phyloP scores from a whole-genome alignment of 2,113 vertebrate genomes.

The Nothobranchius furzeri region DNA sequence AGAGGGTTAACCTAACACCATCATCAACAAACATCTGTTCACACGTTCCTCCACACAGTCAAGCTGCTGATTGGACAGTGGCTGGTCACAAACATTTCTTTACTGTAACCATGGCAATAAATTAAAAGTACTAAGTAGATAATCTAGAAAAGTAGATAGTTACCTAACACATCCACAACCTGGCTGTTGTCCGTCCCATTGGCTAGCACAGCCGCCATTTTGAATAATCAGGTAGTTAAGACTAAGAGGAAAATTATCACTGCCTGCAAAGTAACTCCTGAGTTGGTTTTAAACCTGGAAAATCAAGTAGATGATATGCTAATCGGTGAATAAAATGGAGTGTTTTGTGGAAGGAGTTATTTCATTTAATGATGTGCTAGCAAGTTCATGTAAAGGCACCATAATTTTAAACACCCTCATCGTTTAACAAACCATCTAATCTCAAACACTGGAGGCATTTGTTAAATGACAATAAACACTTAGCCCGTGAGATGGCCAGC shows the following conservation, averaged over 20 bases:
- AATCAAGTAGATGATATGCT: slow-evolving; percentile 16
- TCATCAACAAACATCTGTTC: slow-evolving; percentile 33
- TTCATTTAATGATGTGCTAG: not conserved
- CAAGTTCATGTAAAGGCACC: slow-evolving; percentile 1
- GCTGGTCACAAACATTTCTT: slow-evolving; percentile 63
- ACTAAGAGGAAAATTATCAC: not conserved
- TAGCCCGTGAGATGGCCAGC: no score
- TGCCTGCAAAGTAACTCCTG: slow-evolving; percentile 29
- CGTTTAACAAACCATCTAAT: not conserved
- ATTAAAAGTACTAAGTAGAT: slow-evolving; percentile 36
- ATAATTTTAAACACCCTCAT: not conserved
- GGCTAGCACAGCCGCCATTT: slow-evolving; percentile 23
- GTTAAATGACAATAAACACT: not conserved
- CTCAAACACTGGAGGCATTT: not conserved
- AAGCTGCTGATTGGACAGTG: slow-evolving; percentile 68
- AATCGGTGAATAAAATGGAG: not conserved
- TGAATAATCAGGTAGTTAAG: slow-evolving; percentile 26
- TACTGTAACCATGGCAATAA: slow-evolving; percentile 36
- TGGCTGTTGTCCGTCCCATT: not conserved
- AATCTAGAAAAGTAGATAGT: slow-evolving; percentile 14
- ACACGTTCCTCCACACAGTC: slow-evolving; percentile 33
- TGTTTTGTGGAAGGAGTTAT: not conserved
- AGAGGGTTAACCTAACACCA: not conserved
- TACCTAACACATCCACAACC: slow-evolving; percentile 26
- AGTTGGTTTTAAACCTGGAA: slow-evolving; percentile 17